These are phyloP conservation scores for Agriopis marginaria DNA, from an alignment of 2,888 invertebrate species.

Conservation along the genomic window DNA sequence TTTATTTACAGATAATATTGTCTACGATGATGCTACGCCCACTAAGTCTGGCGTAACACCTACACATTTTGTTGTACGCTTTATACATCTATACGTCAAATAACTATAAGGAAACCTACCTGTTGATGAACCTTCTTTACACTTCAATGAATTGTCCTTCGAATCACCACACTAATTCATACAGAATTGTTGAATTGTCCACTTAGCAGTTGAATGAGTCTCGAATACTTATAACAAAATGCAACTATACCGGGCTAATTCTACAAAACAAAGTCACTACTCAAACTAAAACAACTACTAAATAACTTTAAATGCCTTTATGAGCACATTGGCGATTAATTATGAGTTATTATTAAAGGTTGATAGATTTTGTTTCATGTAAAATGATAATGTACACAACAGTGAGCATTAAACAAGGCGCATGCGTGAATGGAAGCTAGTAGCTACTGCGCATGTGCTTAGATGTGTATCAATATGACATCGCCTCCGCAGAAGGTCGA, in stretches of 20 bases:
- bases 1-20: slow-evolving; percentile 64
- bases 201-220: slow-evolving; percentile 14
- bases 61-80: slow-evolving; percentile 54
- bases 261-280: slow-evolving; percentile 48
- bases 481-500: slow-evolving; percentile 63
- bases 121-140: slow-evolving; percentile 67
- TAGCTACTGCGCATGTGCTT: slow-evolving; percentile 65
- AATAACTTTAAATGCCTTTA: slow-evolving; percentile 46
- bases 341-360: slow-evolving; percentile 69
- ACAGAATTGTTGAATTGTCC: slow-evolving; percentile 17
- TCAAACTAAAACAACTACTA: slow-evolving; percentile 54
- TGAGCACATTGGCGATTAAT: slow-evolving; percentile 57
- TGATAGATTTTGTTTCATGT: slow-evolving; percentile 69
- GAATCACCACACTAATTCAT: slow-evolving; percentile 36
- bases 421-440: slow-evolving; percentile 51
- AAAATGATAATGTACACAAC: slow-evolving; percentile 72
- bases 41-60: slow-evolving; percentile 81
- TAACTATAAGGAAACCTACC: slow-evolving; percentile 69
- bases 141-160: slow-evolving; percentile 49
- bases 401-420: slow-evolving; percentile 51
- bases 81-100: slow-evolving; percentile 51
- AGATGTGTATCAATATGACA: slow-evolving; percentile 78
- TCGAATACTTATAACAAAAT: slow-evolving; percentile 35
- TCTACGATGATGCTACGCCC: slow-evolving; percentile 69
- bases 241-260: slow-evolving; percentile 26